Conservation (phyloP, 2,888 invertebrate genomes). For the Nomada ferruginata region DNA sequence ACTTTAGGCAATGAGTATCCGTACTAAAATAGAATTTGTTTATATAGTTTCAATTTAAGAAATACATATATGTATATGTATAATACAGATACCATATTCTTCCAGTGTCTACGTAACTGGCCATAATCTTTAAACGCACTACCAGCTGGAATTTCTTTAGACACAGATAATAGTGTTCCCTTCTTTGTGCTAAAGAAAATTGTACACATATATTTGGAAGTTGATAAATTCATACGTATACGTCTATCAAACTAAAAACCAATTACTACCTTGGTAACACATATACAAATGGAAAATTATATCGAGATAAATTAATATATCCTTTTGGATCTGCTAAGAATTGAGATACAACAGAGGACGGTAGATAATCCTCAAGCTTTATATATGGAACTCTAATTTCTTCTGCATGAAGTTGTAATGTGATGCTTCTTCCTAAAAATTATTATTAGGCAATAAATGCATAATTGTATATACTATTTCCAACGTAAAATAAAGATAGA, state of each 20-base stretch:
- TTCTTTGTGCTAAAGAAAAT: conserved; percentile 72
- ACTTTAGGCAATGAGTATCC: conserved; percentile 79
- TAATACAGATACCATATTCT: conserved; percentile 79
- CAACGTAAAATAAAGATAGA: not conserved
- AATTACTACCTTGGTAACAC: conserved; percentile 79
- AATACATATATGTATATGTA: not conserved
- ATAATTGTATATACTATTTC: not conserved
- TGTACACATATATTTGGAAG: not conserved
- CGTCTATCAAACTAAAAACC: not conserved
- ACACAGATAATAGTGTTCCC: conserved; percentile 75
- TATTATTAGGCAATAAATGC: not conserved
- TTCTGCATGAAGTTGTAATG: conserved; percentile 65
- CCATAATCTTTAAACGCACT: conserved; percentile 76
- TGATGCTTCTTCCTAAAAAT: conserved; percentile 61
- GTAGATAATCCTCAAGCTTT: conserved; percentile 65
- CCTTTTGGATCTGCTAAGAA: conserved; percentile 72
- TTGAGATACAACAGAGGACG: conserved; percentile 20
- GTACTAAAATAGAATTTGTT: conserved; percentile 72
- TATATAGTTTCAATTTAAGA: conserved; percentile 1
- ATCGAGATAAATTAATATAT: conserved; percentile 64
- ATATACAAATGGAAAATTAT: conserved; percentile 67
- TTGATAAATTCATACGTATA: conserved; percentile 10
- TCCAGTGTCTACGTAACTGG: conserved; percentile 80
- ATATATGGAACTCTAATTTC: conserved; percentile 69
- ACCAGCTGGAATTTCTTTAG: conserved; percentile 74